Percentiles rank a stretch among this genome's conserved stretches.
Evolutionary conservation across 2,113 vertebrate species (phyloP).

Genomic region (Microtus montanus): DNA sequence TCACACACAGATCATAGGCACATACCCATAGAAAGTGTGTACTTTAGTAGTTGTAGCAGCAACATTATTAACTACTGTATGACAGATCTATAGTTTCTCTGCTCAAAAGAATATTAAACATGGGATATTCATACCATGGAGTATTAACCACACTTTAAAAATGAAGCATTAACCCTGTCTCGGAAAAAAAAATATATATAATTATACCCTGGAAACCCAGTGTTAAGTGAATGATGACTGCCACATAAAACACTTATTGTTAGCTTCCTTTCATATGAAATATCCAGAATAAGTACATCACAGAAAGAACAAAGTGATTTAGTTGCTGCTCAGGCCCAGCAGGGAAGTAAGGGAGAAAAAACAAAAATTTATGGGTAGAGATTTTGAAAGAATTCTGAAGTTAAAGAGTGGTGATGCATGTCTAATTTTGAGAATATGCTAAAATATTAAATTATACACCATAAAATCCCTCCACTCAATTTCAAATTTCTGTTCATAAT

Average conservation of each 20-base stretch:
- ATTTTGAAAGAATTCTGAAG: background rate
- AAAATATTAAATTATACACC: background rate
- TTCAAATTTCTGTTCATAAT: background rate
- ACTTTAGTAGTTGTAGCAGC: background rate
- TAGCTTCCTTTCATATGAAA: background rate
- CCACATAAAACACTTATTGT: background rate
- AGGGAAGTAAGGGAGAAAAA: background rate
- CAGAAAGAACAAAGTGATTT: background rate
- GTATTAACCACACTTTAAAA: background rate
- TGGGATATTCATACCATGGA: background rate
- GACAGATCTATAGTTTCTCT: no score
- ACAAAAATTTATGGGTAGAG: background rate
- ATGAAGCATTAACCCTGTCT: background rate
- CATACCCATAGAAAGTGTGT: background rate
- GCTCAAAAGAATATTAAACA: background rate
- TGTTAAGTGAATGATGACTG: background rate
- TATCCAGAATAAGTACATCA: background rate
- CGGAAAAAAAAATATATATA: no score
- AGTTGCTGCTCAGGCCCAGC: background rate
- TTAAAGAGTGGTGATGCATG: background rate
- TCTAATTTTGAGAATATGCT: background rate
- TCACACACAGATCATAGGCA: background rate
- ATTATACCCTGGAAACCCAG: background rate
- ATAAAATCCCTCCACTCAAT: background rate
- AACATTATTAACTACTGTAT: background rate